Evolutionary conservation across 2,113 vertebrate genomes (phyloP).

Genomic region (Marmota flaviventris): DNA sequence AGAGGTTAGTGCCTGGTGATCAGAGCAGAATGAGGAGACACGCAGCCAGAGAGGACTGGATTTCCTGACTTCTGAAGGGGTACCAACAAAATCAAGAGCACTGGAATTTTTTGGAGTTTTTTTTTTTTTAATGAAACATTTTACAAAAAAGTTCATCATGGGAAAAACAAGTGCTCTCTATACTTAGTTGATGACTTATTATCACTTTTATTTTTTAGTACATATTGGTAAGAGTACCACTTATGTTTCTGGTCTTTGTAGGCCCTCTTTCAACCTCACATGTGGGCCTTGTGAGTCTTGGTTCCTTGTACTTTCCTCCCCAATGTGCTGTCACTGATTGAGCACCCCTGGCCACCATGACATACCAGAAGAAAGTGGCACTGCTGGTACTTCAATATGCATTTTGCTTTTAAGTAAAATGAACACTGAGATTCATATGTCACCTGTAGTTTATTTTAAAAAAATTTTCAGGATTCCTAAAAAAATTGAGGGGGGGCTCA

Average conservation of each 20-base stretch:
- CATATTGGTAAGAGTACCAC: not conserved
- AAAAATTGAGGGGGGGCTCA: not conserved
- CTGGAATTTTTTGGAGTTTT: not conserved
- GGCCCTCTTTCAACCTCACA: not conserved
- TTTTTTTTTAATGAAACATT: not conserved
- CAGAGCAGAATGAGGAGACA: not conserved
- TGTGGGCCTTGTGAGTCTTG: not conserved
- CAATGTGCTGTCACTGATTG: not conserved
- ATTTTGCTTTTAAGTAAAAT: conserved; percentile 45
- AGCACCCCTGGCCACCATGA: not conserved
- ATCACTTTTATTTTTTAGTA: conserved; percentile 37
- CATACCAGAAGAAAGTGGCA: not conserved
- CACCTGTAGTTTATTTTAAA: conserved; percentile 38
- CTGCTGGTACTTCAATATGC: not conserved
- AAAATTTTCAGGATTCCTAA: not conserved
- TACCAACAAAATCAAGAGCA: not conserved
- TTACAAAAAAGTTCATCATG: not conserved
- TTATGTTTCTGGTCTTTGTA: not conserved
- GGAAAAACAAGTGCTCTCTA: conserved; percentile 1
- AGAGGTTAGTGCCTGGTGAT: not conserved
- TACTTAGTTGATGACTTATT: not conserved
- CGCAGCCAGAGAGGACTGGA: not conserved
- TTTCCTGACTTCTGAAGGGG: not conserved
- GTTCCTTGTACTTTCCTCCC: not conserved
- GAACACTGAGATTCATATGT: not conserved